A percentile compares a stretch with the other conserved stretches of the same genome.
phyloP scores from a whole-genome alignment of 2,113 vertebrate species.

The Brachirus orientalis region DNA sequence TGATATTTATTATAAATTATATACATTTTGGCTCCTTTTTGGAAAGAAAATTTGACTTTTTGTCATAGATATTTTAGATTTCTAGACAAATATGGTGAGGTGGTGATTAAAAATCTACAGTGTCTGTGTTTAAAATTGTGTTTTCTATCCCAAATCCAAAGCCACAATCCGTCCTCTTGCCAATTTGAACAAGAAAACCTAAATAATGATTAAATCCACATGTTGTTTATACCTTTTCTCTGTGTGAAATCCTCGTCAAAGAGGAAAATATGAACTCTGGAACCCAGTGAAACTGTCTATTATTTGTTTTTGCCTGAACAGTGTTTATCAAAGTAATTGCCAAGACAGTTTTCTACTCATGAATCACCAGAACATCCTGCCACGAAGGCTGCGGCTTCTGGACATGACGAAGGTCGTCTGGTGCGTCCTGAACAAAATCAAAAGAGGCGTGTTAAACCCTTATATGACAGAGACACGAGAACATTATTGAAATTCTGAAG shows the following conservation, averaged over 20 bases:
- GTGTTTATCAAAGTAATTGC: slow-evolving; percentile 5
- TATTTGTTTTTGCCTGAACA: background rate
- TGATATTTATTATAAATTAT: no score
- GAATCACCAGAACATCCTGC: slow-evolving; percentile 82
- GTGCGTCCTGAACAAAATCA: slow-evolving; percentile 66
- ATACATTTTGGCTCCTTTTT: no score
- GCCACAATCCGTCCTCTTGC: slow-evolving; percentile 1
- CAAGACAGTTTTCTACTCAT: slow-evolving; percentile 20
- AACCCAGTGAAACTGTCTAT: slow-evolving; percentile 1
- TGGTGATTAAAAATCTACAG: no score
- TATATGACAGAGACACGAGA: background rate
- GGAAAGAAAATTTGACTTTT: no score
- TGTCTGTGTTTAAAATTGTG: background rate
- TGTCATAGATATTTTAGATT: no score
- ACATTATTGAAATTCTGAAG: background rate
- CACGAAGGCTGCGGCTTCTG: slow-evolving; percentile 76
- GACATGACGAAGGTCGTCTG: slow-evolving; percentile 66
- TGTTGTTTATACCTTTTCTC: no score
- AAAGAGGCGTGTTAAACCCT: background rate
- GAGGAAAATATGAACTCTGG: slow-evolving; percentile 9
- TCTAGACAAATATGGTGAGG: no score
- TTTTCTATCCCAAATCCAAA: slow-evolving; percentile 19
- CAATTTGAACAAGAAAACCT: slow-evolving; percentile 4
- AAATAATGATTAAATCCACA: slow-evolving; percentile 13
- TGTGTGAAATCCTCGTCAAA: slow-evolving; percentile 6